phyloP scores from a whole-genome alignment of 2,888 invertebrate genomes.

The Pammene aurita region DNA sequence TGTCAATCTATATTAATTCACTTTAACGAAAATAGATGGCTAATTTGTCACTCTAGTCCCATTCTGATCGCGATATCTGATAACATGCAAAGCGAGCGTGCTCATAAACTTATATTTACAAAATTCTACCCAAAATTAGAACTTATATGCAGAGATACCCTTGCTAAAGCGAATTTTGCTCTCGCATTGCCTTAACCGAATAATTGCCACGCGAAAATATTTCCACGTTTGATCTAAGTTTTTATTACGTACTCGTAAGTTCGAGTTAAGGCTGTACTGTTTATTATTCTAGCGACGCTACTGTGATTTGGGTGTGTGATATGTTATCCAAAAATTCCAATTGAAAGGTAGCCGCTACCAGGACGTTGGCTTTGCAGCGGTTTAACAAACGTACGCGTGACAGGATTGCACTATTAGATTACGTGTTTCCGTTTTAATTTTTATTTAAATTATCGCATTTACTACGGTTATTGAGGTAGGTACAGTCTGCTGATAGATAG shows the following conservation, averaged over 20 bases:
- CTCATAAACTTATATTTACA: background rate
- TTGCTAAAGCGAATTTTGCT: constrained; percentile 26
- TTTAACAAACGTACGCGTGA: constrained; percentile 28
- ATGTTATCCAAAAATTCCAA: constrained; percentile 17
- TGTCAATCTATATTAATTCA: too few relatives aligned
- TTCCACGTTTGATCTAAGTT: background rate
- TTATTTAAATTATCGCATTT: background rate
- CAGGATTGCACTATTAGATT: constrained; percentile 23
- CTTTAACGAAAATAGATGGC: too few relatives aligned
- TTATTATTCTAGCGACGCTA: constrained; percentile 16
- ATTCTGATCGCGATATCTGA: too few relatives aligned
- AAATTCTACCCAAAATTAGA: too few relatives aligned
- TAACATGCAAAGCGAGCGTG: background rate
- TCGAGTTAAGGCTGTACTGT: background rate
- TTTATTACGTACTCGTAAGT: background rate
- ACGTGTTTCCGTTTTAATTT: constrained; percentile 13
- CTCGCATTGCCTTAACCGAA: background rate
- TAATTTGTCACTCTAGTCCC: too few relatives aligned
- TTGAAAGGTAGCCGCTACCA: constrained; percentile 32
- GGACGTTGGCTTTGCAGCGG: constrained; percentile 10
- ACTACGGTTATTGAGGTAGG: background rate
- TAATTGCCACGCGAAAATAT: constrained; percentile 29
- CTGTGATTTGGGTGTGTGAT: constrained; percentile 31
- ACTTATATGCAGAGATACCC: too few relatives aligned
- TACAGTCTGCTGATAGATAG: too few relatives aligned